phyloP scores from a whole-genome alignment of 37 sponge, comb jelly and placozoan species.

The Geodia barretti region DNA sequence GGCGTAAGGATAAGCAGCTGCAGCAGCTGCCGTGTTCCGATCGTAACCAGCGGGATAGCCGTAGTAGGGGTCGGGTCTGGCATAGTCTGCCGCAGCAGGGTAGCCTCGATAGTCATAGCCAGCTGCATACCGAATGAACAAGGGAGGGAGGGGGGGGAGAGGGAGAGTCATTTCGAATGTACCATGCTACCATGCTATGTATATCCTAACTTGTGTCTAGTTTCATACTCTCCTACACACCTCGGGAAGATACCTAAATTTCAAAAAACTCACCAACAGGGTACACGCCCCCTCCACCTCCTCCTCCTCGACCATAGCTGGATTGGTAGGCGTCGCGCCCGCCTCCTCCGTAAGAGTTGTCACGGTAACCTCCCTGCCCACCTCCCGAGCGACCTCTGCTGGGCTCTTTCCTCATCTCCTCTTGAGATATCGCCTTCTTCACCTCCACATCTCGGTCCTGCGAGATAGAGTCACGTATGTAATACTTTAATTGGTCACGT shows the following conservation, averaged over 20 bases:
- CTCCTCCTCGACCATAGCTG: neutral
- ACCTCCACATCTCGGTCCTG: conserved; percentile 64
- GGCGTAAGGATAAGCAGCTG: neutral
- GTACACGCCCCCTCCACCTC: too few species aligned
- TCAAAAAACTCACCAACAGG: too few species aligned
- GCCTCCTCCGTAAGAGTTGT: conserved; percentile 4
- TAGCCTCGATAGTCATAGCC: conserved; percentile 9
- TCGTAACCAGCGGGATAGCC: neutral
- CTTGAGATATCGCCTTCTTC: conserved; percentile 63
- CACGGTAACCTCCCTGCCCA: neutral
- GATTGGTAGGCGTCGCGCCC: neutral
- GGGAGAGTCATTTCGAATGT: neutral
- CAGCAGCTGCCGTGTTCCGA: neutral
- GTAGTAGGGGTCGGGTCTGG: neutral
- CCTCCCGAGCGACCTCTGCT: neutral
- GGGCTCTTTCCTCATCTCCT: conserved; percentile 32
- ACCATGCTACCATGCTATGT: neutral
- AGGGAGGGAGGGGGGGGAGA: too few species aligned
- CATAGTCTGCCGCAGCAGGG: conserved; percentile 6
- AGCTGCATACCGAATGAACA: neutral
- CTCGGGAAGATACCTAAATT: too few species aligned
- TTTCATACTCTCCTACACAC: too few species aligned
- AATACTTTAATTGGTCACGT: neutral
- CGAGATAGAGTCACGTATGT: neutral
- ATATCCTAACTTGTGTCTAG: too few species aligned